Evolutionary conservation across 2,888 invertebrate genomes (phyloP), one percentile per base, ranked within the genome.

Genomic region (Nomada fucata): DNA sequence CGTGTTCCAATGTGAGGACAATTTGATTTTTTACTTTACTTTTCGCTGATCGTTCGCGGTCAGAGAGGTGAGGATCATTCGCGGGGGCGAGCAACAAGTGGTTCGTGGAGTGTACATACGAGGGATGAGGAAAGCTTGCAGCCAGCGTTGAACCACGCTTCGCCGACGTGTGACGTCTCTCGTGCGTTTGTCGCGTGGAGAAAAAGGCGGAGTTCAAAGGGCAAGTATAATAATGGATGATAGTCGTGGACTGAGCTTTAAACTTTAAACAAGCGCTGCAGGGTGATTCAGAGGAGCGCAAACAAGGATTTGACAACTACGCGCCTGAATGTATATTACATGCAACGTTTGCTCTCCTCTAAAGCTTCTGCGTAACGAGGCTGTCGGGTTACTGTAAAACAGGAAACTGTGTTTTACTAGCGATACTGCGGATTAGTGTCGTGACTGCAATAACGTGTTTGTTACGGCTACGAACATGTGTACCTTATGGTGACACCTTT

Each of bases 51-150:
- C 29, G n/a, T 13, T 50, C 15, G 60, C 11, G 47, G 7, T 9
- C 3, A 2, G 20, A 15, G n/a, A 72, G 15, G 59, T 76, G 85
- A 85, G 86, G 68, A 70, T 69, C 86, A 76, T 74, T 80, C 76
- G 53, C 52, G 7, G 53, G 53, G n/a, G 23, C 47, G 9, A 82
- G 86, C 86, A 86, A 86, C 86, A 86, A 86, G 86, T 86, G 85
- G 82, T 67, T 65, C 55, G 23, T 59, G 36, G 36, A 36, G 47
- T 57, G 65, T 57, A 29, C 44, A 9, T 29, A 20, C 74, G 57
- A 67, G 73, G 86, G 84, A 78, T 83, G 85, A 60, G 79, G 69
- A 73, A 71, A 78, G 83, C 70, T 55, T 57, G 57, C 57, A 75
- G 61, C 60, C 57, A 42, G 71, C 79, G 82, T 79, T 76, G 67